Base-by-base conservation (phyloP, 2,888 invertebrate genomes). In the Nephrocerus scutellatus region DNA sequence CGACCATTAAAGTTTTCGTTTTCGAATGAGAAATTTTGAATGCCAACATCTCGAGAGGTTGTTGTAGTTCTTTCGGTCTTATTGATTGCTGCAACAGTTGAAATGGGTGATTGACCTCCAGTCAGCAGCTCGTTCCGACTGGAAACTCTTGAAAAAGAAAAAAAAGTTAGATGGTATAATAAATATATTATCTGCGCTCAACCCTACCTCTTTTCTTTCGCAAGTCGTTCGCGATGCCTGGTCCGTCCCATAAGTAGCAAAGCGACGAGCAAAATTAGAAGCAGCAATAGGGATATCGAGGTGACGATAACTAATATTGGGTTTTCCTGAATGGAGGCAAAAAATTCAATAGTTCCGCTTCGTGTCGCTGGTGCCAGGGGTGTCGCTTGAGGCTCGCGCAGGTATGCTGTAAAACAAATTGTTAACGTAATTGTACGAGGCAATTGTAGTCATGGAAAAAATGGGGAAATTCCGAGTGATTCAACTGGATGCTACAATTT, bases 311-410 rank as follows among this genome's bases (percentile, higher is more conserved):
- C 58, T 28, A 69, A 44, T 0, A 62, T 48, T 9, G 69, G 60
- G 50, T 63, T 68, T 25, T 66, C 54, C 30, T 58, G 60, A 15
- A 69, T 53, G 3, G 66, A 60, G 30, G 60, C 56, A 9, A 62
- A 54, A 26, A 67, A 59, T 1, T 62, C 59, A 2, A 57, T 52
- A 2, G 56, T 51, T 2, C 60, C 53, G 39, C 59, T 61, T 13
- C 60, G 59, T 1, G 60, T 62, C 5, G 66, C 65, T 0, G 69
- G 69, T 1, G 67, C 64, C 39, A 69, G 46, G 2, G 69, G 68
- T 5, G 69, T 69, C 4, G 69, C 69, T 12, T 62, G 64, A 0
- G 69, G 69, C 20, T 69, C 69, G 14, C 62, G 56, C 2, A 69
- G 48, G 24, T 69, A 69, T 2, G 69, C 69, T 69, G 33, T 0